Evolutionary conservation across 2,888 invertebrate genomes (phyloP), one percentile per base, ranked within the genome.

Genomic region (Gasteruption jaculator): DNA sequence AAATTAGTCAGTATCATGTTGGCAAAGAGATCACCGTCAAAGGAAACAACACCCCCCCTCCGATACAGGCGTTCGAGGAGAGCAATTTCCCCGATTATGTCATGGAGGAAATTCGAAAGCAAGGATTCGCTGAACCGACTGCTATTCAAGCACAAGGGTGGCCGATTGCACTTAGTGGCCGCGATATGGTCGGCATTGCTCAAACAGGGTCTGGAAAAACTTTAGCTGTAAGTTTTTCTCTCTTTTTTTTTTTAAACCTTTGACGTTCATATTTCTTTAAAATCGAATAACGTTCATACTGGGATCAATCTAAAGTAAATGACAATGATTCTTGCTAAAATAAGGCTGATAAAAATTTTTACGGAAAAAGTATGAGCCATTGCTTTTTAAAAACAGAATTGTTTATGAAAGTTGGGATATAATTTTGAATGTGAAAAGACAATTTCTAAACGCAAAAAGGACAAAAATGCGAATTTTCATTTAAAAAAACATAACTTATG

Each of bases 111-210:
- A 84, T 90, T 54, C 76, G 82, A 51, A 85, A 86, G 55, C 91
- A 86, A 66, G 86, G 86, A 36, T 89, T 85, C 69, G 75, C 80
- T 36, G 86, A 87, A 57, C 96, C 96, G 2, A 96, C 96, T 25
- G 86, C 93, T 12, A 96, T 96, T 63, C 96, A 96, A 73, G 83
- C 91, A 26, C 91, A 92, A 65, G 92, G 94, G 21, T 95, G 94
- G 94, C 95, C 96, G 5, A 90, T 96, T 61, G 90, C 93, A 11
- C 73, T 95, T 10, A 88, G 88, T 55, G 95, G 95, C 1, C 80
- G 91, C 20, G 93, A 95, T 71, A 80, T 95, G 75, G 94, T 95
- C 42, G 94, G 94, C 35, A 91, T 93, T 65, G 92, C 92, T 12
- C 90, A 91, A 66, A 92, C 91, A 34, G 91, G 91, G 31, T 91